phyloP scores from a whole-genome alignment of 2,797 vertebrate species.

The Cephalopachus bancanus region DNA sequence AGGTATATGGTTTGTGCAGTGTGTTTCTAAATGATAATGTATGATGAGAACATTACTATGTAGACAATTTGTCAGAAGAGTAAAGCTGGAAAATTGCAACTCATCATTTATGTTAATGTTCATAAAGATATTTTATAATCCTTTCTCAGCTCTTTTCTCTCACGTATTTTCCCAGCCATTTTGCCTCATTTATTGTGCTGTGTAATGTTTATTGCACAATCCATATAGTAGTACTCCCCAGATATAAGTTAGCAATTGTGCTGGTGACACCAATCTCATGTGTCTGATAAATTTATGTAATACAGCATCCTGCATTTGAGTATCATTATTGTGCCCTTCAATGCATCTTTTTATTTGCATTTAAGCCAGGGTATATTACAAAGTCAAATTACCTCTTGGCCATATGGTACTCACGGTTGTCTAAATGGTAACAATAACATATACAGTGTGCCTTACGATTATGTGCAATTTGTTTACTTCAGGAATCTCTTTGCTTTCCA shows the following conservation, averaged over 20 bases:
- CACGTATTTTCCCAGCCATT: slow-evolving; percentile 7
- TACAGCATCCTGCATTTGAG: neutral
- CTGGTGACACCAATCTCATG: slow-evolving; percentile 36
- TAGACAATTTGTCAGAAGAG: slow-evolving; percentile 67
- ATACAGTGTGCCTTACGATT: neutral
- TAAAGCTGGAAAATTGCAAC: slow-evolving; percentile 41
- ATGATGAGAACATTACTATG: slow-evolving; percentile 11
- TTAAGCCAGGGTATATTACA: slow-evolving; percentile 44
- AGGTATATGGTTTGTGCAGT: neutral
- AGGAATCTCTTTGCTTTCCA: slow-evolving; percentile 8
- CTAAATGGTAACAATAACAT: neutral
- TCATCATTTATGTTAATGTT: slow-evolving; percentile 64
- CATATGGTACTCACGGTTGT: neutral
- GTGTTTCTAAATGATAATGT: slow-evolving; percentile 54
- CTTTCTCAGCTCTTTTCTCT: slow-evolving; percentile 19
- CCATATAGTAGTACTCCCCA: neutral
- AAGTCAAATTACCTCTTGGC: slow-evolving; percentile 15
- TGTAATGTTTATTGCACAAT: slow-evolving; percentile 56
- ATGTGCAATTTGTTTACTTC: neutral
- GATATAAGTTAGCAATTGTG: neutral
- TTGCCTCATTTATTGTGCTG: slow-evolving; percentile 52
- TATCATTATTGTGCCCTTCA: neutral
- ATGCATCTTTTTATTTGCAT: neutral
- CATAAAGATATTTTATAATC: slow-evolving; percentile 71
- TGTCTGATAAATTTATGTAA: slow-evolving; percentile 34